These are phyloP conservation scores for Macrosoma leucophasiata DNA, from an alignment of 2,888 invertebrate genomes.

Conservation along the genomic window DNA sequence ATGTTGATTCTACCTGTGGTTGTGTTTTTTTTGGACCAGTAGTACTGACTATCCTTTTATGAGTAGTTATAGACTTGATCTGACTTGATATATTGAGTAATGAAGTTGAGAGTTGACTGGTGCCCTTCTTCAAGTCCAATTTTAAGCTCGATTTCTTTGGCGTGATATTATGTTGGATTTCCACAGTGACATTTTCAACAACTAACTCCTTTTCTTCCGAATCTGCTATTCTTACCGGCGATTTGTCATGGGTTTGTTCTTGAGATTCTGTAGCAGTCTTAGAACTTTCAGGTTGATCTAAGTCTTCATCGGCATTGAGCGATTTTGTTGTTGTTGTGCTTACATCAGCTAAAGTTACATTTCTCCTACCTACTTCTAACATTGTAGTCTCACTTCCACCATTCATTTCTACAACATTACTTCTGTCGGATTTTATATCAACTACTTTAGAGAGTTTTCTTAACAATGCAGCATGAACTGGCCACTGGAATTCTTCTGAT, in stretches of 20 bases:
- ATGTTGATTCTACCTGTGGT: conserved; percentile 40
- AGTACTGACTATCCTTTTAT: conserved; percentile 64
- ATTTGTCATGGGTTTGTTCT: conserved; percentile 21
- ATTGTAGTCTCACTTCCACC: conserved; percentile 47
- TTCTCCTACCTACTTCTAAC: conserved; percentile 35
- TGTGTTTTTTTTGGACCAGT: conserved; percentile 60
- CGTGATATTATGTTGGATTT: conserved; percentile 68
- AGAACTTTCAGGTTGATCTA: conserved; percentile 31
- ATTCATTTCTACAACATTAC: conserved; percentile 49
- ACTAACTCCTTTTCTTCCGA: conserved; percentile 48
- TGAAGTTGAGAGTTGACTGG: conserved; percentile 60
- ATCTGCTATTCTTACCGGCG: conserved; percentile 27
- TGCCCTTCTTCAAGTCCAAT: conserved; percentile 64
- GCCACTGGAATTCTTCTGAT: conserved; percentile 51
- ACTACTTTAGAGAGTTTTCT: conserved; percentile 65
- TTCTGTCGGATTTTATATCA: conserved; percentile 60
- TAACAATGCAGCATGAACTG: conserved; percentile 56
- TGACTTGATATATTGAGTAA: conserved; percentile 68
- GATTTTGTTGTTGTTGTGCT: conserved; percentile 63
- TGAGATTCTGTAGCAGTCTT: conserved; percentile 22
- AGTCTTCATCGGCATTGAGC: conserved; percentile 46
- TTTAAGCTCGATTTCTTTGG: conserved; percentile 67
- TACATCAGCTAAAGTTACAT: conserved; percentile 58
- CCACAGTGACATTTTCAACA: conserved; percentile 65
- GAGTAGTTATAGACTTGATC: conserved; percentile 67